Evolutionary conservation across 1,140 invertebrate species (phyloP).

Genomic region (Andricus grossulariae): DNA sequence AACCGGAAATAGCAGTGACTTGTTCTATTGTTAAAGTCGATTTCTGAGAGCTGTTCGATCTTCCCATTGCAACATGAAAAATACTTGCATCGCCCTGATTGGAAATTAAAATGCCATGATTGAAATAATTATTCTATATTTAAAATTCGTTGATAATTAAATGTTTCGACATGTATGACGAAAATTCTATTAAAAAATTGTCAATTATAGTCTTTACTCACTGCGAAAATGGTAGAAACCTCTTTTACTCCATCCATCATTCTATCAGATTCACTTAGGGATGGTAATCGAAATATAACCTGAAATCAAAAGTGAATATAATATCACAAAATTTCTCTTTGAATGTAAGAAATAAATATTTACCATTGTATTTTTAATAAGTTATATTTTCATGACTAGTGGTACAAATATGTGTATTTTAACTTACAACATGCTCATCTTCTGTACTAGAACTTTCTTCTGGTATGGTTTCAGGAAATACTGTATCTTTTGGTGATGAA

Average conservation of each 20-base stretch:
- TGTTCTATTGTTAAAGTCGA: conserved; percentile 74
- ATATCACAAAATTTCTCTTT: neutral
- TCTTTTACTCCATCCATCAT: conserved; percentile 75
- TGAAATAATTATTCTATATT: conserved; percentile 7
- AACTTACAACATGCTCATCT: conserved; percentile 89
- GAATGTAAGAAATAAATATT: no score
- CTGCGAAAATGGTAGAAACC: conserved; percentile 80
- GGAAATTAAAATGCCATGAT: conserved; percentile 28
- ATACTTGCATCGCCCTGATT: conserved; percentile 78
- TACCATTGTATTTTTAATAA: no score
- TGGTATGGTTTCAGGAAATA: conserved; percentile 93
- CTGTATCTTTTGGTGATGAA: conserved; percentile 89
- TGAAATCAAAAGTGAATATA: conserved; percentile 57
- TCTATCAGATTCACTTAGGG: conserved; percentile 81
- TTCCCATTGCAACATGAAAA: conserved; percentile 78
- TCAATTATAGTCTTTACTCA: conserved; percentile 64
- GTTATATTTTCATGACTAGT: neutral
- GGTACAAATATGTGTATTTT: conserved; percentile 11
- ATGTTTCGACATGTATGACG: conserved; percentile 1
- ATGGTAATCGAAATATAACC: conserved; percentile 87
- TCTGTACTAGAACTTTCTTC: conserved; percentile 94
- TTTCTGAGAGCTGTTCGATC: conserved; percentile 69
- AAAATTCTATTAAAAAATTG: conserved; percentile 12
- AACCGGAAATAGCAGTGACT: conserved; percentile 71
- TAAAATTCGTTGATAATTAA: no score